Conservation (phyloP, 2,888 invertebrate species). For the Teleogryllus oceanicus region DNA sequence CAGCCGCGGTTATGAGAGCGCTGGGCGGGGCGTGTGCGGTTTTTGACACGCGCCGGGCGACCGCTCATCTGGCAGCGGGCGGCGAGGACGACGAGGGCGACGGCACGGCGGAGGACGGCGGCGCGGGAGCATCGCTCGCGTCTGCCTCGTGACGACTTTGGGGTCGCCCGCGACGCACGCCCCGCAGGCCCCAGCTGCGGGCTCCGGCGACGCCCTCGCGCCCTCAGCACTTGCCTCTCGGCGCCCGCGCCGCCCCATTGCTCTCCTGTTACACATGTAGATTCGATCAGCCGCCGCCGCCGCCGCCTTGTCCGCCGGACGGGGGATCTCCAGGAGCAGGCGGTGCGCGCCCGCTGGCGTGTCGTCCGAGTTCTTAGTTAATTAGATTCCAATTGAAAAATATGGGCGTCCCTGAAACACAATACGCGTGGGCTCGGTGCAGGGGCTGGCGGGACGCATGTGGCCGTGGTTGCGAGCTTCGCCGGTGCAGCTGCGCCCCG, state of each 20-base stretch:
- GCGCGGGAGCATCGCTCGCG: too few species aligned
- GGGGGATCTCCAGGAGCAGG: not conserved
- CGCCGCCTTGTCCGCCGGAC: not conserved
- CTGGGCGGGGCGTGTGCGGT: too few species aligned
- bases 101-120: too few species aligned
- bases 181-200: not conserved
- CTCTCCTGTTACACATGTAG: constrained; percentile 18
- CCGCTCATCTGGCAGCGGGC: too few species aligned
- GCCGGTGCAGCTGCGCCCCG: not conserved
- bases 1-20: too few species aligned
- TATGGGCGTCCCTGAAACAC: not conserved
- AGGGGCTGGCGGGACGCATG: not conserved
- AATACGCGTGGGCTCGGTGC: not conserved
- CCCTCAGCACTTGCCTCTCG: not conserved
- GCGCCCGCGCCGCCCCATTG: not conserved
- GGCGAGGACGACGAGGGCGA: too few species aligned
- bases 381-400: not conserved
- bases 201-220: not conserved
- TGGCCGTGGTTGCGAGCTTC: not conserved
- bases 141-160: too few species aligned
- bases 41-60: too few species aligned
- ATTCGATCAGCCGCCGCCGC: not conserved
- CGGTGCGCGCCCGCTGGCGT: not conserved
- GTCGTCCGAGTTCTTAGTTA: not conserved
- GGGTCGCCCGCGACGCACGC: not conserved